Evolutionary conservation across 2,888 invertebrate species (phyloP).

Genomic region (Mactromeris polynyma): DNA sequence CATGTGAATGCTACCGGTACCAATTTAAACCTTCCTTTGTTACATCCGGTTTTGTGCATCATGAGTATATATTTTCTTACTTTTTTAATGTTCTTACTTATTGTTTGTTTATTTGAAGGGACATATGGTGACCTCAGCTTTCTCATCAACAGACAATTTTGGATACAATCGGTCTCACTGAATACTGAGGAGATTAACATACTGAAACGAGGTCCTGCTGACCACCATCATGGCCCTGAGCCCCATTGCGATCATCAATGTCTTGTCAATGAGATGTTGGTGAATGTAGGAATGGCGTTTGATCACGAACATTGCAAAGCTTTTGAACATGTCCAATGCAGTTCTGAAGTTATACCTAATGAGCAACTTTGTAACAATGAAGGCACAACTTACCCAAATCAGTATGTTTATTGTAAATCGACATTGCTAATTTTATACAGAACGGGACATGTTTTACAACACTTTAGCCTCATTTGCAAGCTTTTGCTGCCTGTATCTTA

Average conservation of each 20-base stretch:
- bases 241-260: neutral
- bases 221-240: neutral
- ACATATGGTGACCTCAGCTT: too few species aligned
- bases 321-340: neutral
- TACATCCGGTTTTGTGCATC: too few species aligned
- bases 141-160: neutral
- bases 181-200: neutral
- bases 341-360: neutral
- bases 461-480: too few species aligned
- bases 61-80: too few species aligned
- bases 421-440: too few species aligned
- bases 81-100: too few species aligned
- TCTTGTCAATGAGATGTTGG: neutral
- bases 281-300: neutral
- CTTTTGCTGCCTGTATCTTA: neutral
- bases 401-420: neutral
- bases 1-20: too few species aligned
- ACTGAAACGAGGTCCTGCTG: neutral
- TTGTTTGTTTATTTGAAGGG: too few species aligned
- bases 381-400: neutral
- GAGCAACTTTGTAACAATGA: neutral
- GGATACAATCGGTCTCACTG: neutral
- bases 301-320: neutral
- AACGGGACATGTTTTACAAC: too few species aligned
- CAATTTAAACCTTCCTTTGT: too few species aligned